Percentiles rank a stretch among this genome's conserved stretches.
Evolutionary conservation across 2,113 vertebrate genomes (phyloP).

Genomic region (Aptenodytes patagonicus): DNA sequence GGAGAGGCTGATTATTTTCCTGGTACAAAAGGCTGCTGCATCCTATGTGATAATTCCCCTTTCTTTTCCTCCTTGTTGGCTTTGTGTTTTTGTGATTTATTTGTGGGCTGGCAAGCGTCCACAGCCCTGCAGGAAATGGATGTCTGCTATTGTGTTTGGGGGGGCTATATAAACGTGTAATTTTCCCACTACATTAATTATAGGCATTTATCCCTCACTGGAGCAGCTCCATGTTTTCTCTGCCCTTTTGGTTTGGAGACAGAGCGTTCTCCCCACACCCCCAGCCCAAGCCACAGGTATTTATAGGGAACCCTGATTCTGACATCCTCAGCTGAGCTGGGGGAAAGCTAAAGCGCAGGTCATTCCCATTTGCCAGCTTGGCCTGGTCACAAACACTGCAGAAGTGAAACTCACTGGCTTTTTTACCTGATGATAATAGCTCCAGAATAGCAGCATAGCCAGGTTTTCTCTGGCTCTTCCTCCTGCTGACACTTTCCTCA

Average conservation of each 20-base stretch:
- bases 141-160: slow-evolving; percentile 14
- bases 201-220: neutral
- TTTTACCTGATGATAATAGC: neutral
- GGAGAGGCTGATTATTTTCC: slow-evolving; percentile 13
- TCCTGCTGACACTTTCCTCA: neutral
- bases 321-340: neutral
- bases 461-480: slow-evolving; percentile 10
- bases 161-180: neutral
- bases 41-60: slow-evolving; percentile 6
- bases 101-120: neutral
- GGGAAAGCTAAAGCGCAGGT: neutral
- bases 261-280: neutral
- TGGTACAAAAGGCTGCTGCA: neutral
- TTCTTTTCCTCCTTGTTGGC: neutral
- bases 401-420: neutral
- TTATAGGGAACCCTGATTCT: neutral
- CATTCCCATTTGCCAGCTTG: neutral
- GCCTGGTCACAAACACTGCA: neutral
- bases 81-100: slow-evolving; percentile 41
- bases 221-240: neutral
- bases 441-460: neutral
- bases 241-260: neutral
- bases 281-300: neutral
- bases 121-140: slow-evolving; percentile 39
- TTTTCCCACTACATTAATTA: slow-evolving; percentile 29